phyloP scores from a whole-genome alignment of 2,113 vertebrate species.

The Calypte anna region DNA sequence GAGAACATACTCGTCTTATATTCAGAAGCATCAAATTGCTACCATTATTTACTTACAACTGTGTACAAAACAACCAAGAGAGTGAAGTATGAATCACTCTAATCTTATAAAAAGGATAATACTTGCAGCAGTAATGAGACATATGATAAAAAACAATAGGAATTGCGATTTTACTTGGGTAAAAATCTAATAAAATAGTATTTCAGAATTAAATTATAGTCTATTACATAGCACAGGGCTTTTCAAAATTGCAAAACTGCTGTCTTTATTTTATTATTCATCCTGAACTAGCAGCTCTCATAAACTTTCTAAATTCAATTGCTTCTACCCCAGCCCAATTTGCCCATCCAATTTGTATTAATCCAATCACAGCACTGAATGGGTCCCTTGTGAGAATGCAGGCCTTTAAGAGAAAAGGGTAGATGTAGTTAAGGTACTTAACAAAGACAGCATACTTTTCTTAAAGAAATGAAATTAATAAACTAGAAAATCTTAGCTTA shows the following conservation, averaged over 20 bases:
- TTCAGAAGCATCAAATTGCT: conserved; percentile 44
- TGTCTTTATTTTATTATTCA: conserved; percentile 32
- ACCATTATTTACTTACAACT: conserved; percentile 32
- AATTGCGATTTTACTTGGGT: conserved; percentile 58
- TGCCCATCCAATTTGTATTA: conserved; percentile 42
- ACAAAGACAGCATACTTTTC: not conserved
- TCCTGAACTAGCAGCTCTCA: not conserved
- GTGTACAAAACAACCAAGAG: conserved; percentile 15
- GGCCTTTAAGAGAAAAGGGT: conserved; percentile 36
- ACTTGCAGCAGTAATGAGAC: conserved; percentile 49
- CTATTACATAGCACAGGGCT: conserved; percentile 10
- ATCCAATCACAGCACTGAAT: conserved; percentile 40
- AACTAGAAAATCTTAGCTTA: not conserved
- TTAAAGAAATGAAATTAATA: conserved; percentile 32
- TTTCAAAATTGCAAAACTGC: not conserved
- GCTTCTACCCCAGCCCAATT: conserved; percentile 33
- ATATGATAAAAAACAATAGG: conserved; percentile 45
- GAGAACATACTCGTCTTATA: not conserved
- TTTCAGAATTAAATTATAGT: conserved; percentile 54
- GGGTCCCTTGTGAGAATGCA: conserved; percentile 16
- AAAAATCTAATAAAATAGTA: conserved; percentile 63
- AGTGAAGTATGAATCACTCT: conserved; percentile 39
- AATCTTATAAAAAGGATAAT: conserved; percentile 49
- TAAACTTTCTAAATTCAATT: conserved; percentile 27
- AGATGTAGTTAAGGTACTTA: conserved; percentile 36